Percentiles rank a stretch among this genome's conserved stretches.
These are phyloP conservation scores for Entomyzon cyanotis DNA, from an alignment of 2,113 vertebrate species.

Conservation along the genomic window DNA sequence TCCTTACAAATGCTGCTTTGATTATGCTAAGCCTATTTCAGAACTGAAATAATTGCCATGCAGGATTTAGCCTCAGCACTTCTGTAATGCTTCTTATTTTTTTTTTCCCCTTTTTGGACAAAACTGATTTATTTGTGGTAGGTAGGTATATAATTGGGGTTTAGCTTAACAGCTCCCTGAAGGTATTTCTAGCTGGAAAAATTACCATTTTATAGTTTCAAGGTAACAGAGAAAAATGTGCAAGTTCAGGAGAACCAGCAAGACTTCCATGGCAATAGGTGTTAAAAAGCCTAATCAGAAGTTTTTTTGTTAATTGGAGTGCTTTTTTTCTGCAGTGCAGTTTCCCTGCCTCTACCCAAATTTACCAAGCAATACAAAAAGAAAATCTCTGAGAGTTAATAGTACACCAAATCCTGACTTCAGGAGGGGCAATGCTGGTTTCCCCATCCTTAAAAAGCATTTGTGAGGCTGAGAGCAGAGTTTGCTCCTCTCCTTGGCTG, in stretches of 20 bases:
- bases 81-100: neutral
- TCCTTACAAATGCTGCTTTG: conserved; percentile 42
- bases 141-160: conserved; percentile 19
- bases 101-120: neutral
- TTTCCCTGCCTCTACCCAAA: neutral
- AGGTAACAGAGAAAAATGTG: neutral
- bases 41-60: neutral
- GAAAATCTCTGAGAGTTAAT: neutral
- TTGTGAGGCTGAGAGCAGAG: neutral
- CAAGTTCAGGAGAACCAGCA: neutral
- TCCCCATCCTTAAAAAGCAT: neutral
- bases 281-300: neutral
- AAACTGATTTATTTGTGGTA: conserved; percentile 12
- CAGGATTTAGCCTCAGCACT: conserved; percentile 26
- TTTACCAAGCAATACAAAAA: neutral
- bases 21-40: conserved; percentile 45
- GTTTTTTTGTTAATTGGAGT: neutral
- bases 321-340: neutral
- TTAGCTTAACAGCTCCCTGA: conserved; percentile 27
- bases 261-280: neutral
- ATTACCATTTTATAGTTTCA: conserved; percentile 7
- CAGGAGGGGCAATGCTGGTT: fast-evolving
- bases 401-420: neutral
- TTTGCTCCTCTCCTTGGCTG: neutral
- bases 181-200: conserved; percentile 36